phyloP scores from a whole-genome alignment of 2,888 invertebrate species.

The Eristalis intricaria region DNA sequence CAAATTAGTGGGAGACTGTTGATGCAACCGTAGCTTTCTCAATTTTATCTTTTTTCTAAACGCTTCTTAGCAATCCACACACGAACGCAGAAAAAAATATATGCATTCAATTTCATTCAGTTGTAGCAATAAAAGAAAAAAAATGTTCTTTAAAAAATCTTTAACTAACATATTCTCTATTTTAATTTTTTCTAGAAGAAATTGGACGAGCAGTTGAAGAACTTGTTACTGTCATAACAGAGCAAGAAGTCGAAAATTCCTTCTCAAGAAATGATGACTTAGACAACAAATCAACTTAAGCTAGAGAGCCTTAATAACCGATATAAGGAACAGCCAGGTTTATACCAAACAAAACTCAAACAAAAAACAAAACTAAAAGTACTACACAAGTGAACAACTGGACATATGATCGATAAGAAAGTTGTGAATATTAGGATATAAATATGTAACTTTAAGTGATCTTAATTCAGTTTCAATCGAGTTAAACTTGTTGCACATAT shows the following conservation, averaged over 20 bases:
- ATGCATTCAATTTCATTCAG: not conserved
- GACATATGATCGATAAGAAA: conserved; percentile 52
- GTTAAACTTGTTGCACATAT: conserved; percentile 60
- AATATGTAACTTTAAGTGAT: conserved; percentile 42
- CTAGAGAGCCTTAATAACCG: conserved; percentile 70
- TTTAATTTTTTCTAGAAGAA: conserved; percentile 85
- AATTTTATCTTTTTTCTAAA: too few relatives aligned
- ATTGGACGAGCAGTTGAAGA: conserved; percentile 93
- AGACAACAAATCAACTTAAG: conserved; percentile 72
- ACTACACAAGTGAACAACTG: conserved; percentile 15
- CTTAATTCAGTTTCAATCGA: conserved; percentile 40
- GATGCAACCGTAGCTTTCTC: too few relatives aligned
- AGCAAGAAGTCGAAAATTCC: conserved; percentile 84
- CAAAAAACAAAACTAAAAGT: conserved; percentile 51
- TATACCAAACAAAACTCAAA: conserved; percentile 51
- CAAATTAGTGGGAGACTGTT: too few relatives aligned
- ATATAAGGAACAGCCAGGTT: conserved; percentile 36
- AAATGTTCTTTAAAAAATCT: not conserved
- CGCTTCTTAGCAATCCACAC: too few relatives aligned
- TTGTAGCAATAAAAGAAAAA: not conserved
- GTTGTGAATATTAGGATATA: conserved; percentile 72
- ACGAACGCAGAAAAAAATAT: too few relatives aligned
- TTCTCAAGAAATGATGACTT: conserved; percentile 62
- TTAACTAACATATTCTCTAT: conserved; percentile 11
- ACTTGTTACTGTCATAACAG: conserved; percentile 93